Conservation (phyloP, 2,888 invertebrate genomes). For the Molanna angustata region DNA sequence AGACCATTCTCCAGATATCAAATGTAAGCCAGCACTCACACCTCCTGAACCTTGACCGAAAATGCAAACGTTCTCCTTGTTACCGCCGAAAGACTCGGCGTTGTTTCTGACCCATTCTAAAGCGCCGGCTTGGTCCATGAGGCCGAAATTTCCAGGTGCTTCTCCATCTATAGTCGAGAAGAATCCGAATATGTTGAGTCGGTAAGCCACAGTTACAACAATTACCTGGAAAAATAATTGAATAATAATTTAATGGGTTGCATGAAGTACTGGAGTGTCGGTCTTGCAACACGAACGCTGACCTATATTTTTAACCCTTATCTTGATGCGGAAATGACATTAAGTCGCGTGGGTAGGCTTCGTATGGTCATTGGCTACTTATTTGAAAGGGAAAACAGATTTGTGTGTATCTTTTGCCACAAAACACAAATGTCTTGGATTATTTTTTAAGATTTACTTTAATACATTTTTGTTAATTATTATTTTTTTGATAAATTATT, state of each 20-base stretch:
- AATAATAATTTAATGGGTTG: neutral
- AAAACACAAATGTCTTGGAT: no score
- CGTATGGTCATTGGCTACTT: slow-evolving; percentile 27
- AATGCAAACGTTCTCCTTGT: slow-evolving; percentile 70
- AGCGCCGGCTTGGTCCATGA: slow-evolving; percentile 79
- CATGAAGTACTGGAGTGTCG: slow-evolving; percentile 1
- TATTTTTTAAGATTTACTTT: no score
- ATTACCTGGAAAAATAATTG: slow-evolving; percentile 55
- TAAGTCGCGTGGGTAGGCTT: slow-evolving; percentile 17
- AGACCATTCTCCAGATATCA: slow-evolving; percentile 63
- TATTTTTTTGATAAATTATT: no score
- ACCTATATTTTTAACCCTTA: slow-evolving; percentile 25
- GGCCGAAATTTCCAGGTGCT: slow-evolving; percentile 75
- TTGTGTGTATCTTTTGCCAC: no score
- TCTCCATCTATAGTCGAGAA: slow-evolving; percentile 75
- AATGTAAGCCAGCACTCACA: slow-evolving; percentile 73
- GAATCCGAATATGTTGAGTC: slow-evolving; percentile 81
- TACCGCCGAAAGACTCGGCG: slow-evolving; percentile 72
- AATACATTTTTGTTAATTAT: no score
- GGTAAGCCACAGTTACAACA: slow-evolving; percentile 75
- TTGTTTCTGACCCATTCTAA: slow-evolving; percentile 75
- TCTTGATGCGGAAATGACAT: slow-evolving; percentile 27
- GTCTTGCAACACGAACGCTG: slow-evolving; percentile 17
- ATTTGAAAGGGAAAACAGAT: slow-evolving; percentile 8
- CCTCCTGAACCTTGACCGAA: slow-evolving; percentile 81